These are phyloP conservation scores for Albula goreensis DNA, from an alignment of 2,113 vertebrate genomes.

Conservation along the genomic window DNA sequence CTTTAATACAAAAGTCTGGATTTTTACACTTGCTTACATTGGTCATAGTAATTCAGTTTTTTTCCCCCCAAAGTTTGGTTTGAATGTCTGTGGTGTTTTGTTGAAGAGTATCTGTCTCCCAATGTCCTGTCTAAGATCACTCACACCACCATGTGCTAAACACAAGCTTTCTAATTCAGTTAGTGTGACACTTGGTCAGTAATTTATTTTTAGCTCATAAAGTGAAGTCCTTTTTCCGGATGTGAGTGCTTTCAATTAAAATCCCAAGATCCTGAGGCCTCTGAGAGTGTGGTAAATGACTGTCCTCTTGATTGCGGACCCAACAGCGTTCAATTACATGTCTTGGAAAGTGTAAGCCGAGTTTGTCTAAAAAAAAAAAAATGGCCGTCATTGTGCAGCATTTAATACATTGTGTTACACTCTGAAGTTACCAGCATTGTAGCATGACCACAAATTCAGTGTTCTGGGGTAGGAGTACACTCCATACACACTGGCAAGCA, in stretches of 20 bases:
- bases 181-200: conserved; percentile 22
- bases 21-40: neutral
- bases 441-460: too few species aligned
- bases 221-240: conserved; percentile 15
- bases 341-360: too few species aligned
- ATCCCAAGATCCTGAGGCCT: neutral
- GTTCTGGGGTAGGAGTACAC: too few species aligned
- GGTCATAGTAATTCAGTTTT: neutral
- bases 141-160: neutral
- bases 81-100: neutral
- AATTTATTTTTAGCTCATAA: conserved; percentile 13
- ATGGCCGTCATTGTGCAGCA: too few species aligned
- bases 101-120: neutral
- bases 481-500: too few species aligned
- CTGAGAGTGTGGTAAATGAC: neutral
- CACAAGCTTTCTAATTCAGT: conserved; percentile 17
- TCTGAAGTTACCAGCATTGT: too few species aligned
- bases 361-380: too few species aligned
- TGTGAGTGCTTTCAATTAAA: neutral
- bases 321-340: neutral
- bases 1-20: neutral
- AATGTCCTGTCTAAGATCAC: neutral
- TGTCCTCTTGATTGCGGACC: neutral
- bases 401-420: too few species aligned
- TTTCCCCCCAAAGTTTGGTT: neutral